Percentiles rank a stretch among this genome's conserved stretches.
Evolutionary conservation across 1,140 invertebrate species (phyloP).

Genomic region (Platorchestia sp.): DNA sequence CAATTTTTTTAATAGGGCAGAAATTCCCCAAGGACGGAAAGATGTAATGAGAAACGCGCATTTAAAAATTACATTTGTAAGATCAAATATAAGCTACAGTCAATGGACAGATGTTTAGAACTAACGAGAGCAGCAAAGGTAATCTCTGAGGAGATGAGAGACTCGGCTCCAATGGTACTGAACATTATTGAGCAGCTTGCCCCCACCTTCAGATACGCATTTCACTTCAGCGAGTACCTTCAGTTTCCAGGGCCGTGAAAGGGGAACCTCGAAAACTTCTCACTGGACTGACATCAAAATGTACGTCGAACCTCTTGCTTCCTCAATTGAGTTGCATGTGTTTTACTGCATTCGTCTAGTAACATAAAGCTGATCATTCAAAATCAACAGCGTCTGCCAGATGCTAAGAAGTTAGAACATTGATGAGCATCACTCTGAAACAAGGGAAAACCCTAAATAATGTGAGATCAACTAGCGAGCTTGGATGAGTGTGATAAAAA

Average conservation of each 20-base stretch:
- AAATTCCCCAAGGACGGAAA: background rate
- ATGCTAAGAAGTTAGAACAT: background rate
- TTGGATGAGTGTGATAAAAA: background rate
- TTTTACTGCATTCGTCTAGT: background rate
- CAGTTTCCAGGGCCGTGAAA: background rate
- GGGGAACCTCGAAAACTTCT: background rate
- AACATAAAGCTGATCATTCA: background rate
- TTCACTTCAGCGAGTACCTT: background rate
- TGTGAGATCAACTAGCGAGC: conserved; percentile 29
- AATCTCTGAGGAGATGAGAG: background rate
- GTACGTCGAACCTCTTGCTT: background rate
- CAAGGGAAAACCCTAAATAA: background rate
- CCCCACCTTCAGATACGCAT: background rate
- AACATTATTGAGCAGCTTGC: background rate
- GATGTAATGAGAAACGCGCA: conserved; percentile 33
- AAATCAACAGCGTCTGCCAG: background rate
- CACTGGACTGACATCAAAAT: background rate
- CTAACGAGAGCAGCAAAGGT: background rate
- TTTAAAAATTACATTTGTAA: conserved; percentile 43
- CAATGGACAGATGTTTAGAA: conserved; percentile 30
- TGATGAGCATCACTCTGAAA: background rate
- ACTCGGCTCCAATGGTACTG: background rate
- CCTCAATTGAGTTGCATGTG: background rate
- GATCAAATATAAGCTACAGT: conserved; percentile 49
- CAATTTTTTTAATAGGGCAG: background rate